Percentiles rank a stretch among this genome's conserved stretches.
Conservation (phyloP, 2,888 invertebrate species). For the Cheiracanthium punctorium region DNA sequence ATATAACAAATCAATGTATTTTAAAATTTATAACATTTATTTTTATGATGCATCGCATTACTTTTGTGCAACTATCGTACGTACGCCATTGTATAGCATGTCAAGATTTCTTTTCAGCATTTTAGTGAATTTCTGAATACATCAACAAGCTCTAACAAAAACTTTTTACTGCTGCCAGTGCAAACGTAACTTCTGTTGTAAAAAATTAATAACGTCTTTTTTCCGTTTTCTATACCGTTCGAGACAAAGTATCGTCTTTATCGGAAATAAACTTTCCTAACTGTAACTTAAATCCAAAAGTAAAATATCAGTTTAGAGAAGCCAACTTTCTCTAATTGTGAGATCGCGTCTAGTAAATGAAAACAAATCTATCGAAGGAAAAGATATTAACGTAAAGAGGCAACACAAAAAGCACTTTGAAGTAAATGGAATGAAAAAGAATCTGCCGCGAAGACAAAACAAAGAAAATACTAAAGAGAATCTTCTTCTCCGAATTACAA, state of each 20-base stretch:
- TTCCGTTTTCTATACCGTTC: too few species aligned
- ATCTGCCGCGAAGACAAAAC: constrained; percentile 39
- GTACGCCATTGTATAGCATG: too few species aligned
- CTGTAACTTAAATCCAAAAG: background rate
- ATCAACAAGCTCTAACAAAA: too few species aligned
- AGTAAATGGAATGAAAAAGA: constrained; percentile 64
- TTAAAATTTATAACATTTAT: too few species aligned
- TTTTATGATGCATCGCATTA: too few species aligned
- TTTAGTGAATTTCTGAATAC: too few species aligned
- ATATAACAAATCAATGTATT: too few species aligned
- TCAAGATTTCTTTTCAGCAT: too few species aligned
- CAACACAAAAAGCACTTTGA: constrained; percentile 62
- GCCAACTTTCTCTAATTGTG: constrained; percentile 42
- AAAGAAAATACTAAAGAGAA: background rate
- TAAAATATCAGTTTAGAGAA: background rate
- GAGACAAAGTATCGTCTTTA: background rate
- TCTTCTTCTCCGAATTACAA: constrained; percentile 41
- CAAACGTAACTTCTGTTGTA: too few species aligned
- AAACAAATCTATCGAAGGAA: constrained; percentile 65
- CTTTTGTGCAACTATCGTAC: too few species aligned
- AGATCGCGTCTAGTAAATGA: constrained; percentile 48
- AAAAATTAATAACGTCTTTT: too few species aligned
- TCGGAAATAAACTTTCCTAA: background rate
- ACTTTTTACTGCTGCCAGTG: too few species aligned
- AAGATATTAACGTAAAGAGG: constrained; percentile 58